Conservation (phyloP, 2,113 vertebrate species). For the Prionailurus bengalensis region DNA sequence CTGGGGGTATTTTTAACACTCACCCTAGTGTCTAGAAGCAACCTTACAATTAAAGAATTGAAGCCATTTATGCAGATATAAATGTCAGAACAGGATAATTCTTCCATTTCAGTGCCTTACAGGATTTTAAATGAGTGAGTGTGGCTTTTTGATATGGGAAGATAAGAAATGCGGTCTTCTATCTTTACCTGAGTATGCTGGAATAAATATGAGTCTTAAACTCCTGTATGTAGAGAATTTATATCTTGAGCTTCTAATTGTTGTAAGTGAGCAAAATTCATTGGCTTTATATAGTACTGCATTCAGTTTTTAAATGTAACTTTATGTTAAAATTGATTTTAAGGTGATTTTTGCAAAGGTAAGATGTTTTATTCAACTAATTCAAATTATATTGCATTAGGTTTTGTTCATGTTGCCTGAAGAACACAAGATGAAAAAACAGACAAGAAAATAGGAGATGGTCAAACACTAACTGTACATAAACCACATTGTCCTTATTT, state of each 20-base stretch:
- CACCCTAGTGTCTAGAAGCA: conserved; percentile 70
- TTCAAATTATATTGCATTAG: conserved; percentile 1
- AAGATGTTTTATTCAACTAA: background rate
- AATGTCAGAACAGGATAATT: conserved; percentile 68
- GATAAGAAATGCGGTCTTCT: background rate
- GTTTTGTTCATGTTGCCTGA: background rate
- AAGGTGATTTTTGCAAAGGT: background rate
- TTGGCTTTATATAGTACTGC: background rate
- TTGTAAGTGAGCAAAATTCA: background rate
- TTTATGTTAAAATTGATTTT: conserved; percentile 56
- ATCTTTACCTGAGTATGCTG: conserved; percentile 27
- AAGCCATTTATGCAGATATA: conserved; percentile 77
- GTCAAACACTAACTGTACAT: background rate
- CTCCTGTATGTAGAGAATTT: background rate
- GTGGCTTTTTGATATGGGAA: background rate
- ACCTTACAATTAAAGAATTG: conserved; percentile 77
- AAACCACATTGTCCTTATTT: background rate
- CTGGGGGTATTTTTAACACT: conserved; percentile 78
- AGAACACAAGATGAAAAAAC: background rate
- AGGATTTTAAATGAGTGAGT: conserved; percentile 56
- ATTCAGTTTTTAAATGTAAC: conserved; percentile 7
- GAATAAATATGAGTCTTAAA: conserved; percentile 40
- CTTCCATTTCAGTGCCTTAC: conserved; percentile 10
- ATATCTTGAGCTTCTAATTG: conserved; percentile 46
- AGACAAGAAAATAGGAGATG: background rate